Base-by-base conservation (phyloP, 2,113 vertebrate species). In the Siniperca knerii region DNA sequence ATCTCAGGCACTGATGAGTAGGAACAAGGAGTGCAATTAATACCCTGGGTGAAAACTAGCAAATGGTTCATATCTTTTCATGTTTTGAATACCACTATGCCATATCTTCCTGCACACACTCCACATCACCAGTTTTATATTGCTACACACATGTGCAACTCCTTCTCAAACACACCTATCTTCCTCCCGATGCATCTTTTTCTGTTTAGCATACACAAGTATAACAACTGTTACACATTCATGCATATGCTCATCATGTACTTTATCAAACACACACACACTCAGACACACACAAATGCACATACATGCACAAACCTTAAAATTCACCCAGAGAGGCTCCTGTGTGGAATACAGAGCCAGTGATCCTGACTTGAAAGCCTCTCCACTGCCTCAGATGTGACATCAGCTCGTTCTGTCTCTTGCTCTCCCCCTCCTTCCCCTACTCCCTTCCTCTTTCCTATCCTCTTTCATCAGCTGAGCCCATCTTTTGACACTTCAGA, bases 401-500 rank as follows among this genome's bases (percentile, higher is more conserved):
- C 92, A 94, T 95, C 93, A 91, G 89, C 90, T 89, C 85, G 78
- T 93, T 92, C 92, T 86, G 87, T 95, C 85, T 93, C 92, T 87
- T 89, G 87, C 89, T 85, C 87, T 64, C 82, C 82, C 91, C 84
- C 90, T 87, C 87, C 88, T 50, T 83, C 86, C 66, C 40, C 54
- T 66, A 69, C 84, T 86, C 92, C 83, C 84, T 93, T 93, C 92
- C 92, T 92, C 87, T 90, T 91, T 82, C 94, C 91, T 89, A 79
- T 75, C 91, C 91, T 84, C 94, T 95, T 95, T 96, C 93, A 95
- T 95, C 93, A 94, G 89, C 74, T 71, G 89, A 93, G 90, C 87
- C 90, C 91, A 93, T 95, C 95, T 94, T 93, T 91, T 93, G 92
- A 95, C 95, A 95, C 95, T 94, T 95, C 96, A 93, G 93, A 95